Evolutionary conservation across 1,140 invertebrate genomes (phyloP).

Genomic region (Drosophila tani): DNA sequence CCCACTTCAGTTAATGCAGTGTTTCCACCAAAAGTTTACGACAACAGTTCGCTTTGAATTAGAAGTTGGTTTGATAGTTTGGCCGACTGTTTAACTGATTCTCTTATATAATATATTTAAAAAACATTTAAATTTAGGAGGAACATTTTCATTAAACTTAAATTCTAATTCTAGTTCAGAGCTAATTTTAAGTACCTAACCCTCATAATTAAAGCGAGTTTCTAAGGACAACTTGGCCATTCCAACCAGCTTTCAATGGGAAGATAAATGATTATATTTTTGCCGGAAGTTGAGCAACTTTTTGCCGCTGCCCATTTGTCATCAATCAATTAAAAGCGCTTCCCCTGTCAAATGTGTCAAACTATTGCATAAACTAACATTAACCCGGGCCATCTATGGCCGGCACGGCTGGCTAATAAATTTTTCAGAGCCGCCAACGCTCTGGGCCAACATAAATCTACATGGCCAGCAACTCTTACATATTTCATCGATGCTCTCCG

Average conservation of each 20-base stretch:
- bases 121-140: too few species aligned
- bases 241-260: conserved; percentile 6
- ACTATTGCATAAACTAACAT: conserved; percentile 58
- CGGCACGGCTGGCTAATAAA: conserved; percentile 56
- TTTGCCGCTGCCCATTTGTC: conserved; percentile 32
- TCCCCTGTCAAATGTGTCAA: conserved; percentile 53
- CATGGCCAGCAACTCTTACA: conserved; percentile 62
- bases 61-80: neutral
- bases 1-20: neutral
- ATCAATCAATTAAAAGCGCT: conserved; percentile 57
- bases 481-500: conserved; percentile 61
- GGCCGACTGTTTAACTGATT: neutral
- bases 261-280: conserved; percentile 35
- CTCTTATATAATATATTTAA: too few species aligned
- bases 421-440: conserved; percentile 56
- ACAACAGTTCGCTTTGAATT: conserved; percentile 1
- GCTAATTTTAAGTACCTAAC: neutral
- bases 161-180: too few species aligned
- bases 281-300: conserved; percentile 21
- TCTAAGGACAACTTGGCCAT: neutral
- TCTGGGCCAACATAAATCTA: conserved; percentile 65
- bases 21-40: conserved; percentile 1
- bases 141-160: too few species aligned
- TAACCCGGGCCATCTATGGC: conserved; percentile 41
- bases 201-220: neutral